Base-by-base conservation (phyloP, 2,113 vertebrate species). In the Chrysochloris asiatica region DNA sequence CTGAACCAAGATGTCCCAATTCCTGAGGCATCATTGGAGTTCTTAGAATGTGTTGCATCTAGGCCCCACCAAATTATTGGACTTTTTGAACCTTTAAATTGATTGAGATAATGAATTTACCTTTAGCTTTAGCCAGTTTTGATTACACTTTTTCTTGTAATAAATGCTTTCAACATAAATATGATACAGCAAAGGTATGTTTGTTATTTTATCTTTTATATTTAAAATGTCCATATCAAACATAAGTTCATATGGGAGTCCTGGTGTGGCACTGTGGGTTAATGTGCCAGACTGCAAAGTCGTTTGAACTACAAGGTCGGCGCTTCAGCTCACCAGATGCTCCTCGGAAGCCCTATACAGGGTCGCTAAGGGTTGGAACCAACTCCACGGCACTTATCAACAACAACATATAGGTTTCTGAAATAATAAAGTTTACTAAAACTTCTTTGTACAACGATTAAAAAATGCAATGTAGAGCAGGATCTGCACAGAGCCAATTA, bases 1-100 rank as follows among this genome's bases (percentile, higher is more conserved):
- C 19, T 17, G 3, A 61, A 4, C 1, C 8, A 26, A 24, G 6
- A 21, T 10, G 3, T 3, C 3, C 1, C 3, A 33, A 21, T 22
- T 82, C 69, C 30, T 78, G 21, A 24, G 0, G 17, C 7, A 8
- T 4, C 7, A 13, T 50, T 4, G 52, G 28, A 50, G 1, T 28
- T 69, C 48, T 41, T 61, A 67, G 28, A 79, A 56, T 0, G 13
- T 11, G 3, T 22, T 36, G 30, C 11, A 14, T 1, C 24, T 22
- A 52, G 36, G 50, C 10, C 6, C 9, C 8, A 16, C 1, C 65
- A n/a, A 10, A 50, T 67, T 56, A 28, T 24, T 87, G 3, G n/a
- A 43, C 8, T 7, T 26, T 79, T 36, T 45, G 2, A 26, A 45
- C 7, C 6, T 30, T 75, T 54, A 59, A 47, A 9, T 71, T 65